phyloP scores from a whole-genome alignment of 2,797 vertebrate genomes.

The Clarias laeviceps region DNA sequence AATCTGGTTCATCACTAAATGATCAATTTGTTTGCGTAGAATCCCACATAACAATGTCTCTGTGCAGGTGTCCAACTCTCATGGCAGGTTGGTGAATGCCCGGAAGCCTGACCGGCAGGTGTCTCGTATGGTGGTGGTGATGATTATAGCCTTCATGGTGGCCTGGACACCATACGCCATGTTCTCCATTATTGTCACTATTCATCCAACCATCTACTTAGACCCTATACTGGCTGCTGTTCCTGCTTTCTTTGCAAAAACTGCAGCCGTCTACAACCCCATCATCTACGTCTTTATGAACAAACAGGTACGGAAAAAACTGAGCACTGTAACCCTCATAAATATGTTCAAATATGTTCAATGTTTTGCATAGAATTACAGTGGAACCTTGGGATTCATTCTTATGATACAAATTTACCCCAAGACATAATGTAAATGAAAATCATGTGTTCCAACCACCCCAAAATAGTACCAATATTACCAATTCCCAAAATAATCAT shows the following conservation, averaged over 20 bases:
- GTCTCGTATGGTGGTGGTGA: conserved; percentile 88
- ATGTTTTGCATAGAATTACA: neutral
- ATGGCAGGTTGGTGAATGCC: conserved; percentile 76
- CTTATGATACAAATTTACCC: too few species aligned
- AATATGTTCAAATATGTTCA: neutral
- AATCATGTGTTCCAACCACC: too few species aligned
- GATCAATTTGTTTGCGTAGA: neutral
- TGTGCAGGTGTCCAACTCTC: conserved; percentile 78
- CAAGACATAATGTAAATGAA: too few species aligned
- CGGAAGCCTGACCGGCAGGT: conserved; percentile 86
- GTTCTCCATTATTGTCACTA: conserved; percentile 83
- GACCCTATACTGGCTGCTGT: conserved; percentile 82
- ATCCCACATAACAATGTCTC: neutral
- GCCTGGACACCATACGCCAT: conserved; percentile 86
- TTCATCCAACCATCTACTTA: conserved; percentile 77
- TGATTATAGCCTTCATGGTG: conserved; percentile 88
- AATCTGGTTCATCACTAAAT: neutral
- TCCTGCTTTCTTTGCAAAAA: conserved; percentile 90
- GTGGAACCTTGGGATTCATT: too few species aligned
- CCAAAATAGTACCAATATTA: too few species aligned
- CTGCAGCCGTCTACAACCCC: conserved; percentile 87
- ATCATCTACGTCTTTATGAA: conserved; percentile 94
- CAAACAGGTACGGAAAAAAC: conserved; percentile 79
- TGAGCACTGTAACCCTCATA: too few species aligned
- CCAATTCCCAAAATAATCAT: too few species aligned